Evolutionary conservation across 2,888 invertebrate species (phyloP), one percentile per base, ranked within the genome.

Genomic region (Epinotia ramella): DNA sequence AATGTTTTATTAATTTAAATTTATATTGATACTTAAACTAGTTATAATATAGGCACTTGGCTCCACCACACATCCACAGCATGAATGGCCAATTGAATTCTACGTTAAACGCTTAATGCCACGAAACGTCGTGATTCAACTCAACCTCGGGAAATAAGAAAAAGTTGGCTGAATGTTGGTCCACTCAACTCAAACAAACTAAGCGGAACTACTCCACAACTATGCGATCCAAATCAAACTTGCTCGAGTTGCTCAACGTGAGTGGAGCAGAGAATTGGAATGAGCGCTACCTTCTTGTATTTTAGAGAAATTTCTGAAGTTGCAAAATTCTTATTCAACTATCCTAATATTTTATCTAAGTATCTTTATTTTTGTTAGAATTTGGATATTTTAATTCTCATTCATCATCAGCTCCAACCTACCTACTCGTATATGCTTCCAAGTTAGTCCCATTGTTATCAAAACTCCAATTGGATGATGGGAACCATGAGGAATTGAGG

Each of bases 141-240:
- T 74, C 18, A 73, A 57, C 28, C 59, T 53, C 64, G 20, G 64
- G 60, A 59, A 59, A 67, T 56, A 62, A 40, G 59, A 70, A 74
- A 69, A 74, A 74, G 74, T 70, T 70, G n/a, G 16, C 49, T 60
- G 40, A 66, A 71, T 44, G 66, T 49, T 66, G 59, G 65, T 53
- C 66, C 66, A 46, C 73, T 60, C 70, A 33, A 71, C 65, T 67
- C 62, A 40, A 70, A 66, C 60, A 40, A 57, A 72, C 62, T 64
- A 16, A 49, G 64, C 16, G 11, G 20, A 49, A 74, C 69, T 69
- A 68, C 57, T 74, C 3, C 33, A n/a, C 40, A 75, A 75, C 75
- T 71, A 75, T 71, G 65, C 70, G 65, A 44, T 71, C 65, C 53
- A 53, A 75, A 71, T 75, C 75, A 71, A 75, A 75, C 65, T 75